phyloP scores from a whole-genome alignment of 1,140 invertebrate species.

The Dryas iulia region DNA sequence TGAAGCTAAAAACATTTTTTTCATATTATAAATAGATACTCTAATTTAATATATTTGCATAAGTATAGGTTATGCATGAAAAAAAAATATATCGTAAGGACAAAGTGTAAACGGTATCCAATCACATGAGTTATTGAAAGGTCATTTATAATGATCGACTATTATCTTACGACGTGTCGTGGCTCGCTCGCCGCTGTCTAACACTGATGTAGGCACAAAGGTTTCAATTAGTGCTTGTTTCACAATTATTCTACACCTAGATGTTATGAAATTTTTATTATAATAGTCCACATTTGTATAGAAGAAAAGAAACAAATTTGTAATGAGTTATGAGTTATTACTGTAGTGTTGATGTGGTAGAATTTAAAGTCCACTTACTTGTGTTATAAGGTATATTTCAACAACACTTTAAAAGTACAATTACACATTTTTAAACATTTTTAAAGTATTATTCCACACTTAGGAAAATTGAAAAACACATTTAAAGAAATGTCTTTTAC shows the following conservation, averaged over 20 bases:
- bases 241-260: neutral
- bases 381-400: too few relatives aligned
- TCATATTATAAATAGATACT: neutral
- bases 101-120: constrained; percentile 12
- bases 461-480: too few relatives aligned
- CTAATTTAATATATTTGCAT: too few relatives aligned
- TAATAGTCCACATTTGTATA: neutral
- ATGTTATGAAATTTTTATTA: neutral
- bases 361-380: too few relatives aligned
- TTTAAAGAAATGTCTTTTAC: too few relatives aligned
- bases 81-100: constrained; percentile 1
- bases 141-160: constrained; percentile 20
- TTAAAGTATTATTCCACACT: too few relatives aligned
- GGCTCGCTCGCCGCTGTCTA: constrained; percentile 5
- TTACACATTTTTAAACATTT: too few relatives aligned
- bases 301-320: neutral
- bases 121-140: constrained; percentile 11
- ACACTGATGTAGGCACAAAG: constrained; percentile 20
- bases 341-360: too few relatives aligned
- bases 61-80: too few relatives aligned
- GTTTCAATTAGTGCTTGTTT: constrained; percentile 10
- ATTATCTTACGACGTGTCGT: constrained; percentile 12
- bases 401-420: too few relatives aligned
- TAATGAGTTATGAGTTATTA: too few relatives aligned
- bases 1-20: too few relatives aligned